Conservation (phyloP, 2,113 vertebrate species). For the Psettodes erumei region DNA sequence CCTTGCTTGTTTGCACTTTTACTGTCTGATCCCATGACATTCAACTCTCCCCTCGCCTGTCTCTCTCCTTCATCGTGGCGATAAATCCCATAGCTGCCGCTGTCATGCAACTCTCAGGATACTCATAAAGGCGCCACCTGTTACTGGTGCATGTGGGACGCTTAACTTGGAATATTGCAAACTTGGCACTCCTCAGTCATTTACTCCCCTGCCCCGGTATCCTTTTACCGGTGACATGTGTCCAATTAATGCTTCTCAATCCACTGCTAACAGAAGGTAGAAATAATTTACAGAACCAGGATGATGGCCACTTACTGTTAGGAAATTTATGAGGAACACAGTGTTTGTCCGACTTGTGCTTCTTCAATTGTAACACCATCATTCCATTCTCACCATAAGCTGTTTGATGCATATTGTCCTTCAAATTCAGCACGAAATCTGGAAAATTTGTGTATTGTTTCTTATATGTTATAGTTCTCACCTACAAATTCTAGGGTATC, state of each 20-base stretch:
- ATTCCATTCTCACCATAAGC: not conserved
- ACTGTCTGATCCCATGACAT: constrained; percentile 16
- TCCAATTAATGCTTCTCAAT: constrained; percentile 58
- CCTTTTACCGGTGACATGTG: constrained; percentile 57
- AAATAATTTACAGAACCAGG: constrained; percentile 28
- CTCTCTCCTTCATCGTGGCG: constrained; percentile 38
- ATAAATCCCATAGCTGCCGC: constrained; percentile 51
- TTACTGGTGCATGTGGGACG: constrained; percentile 65
- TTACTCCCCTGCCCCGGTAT: constrained; percentile 38
- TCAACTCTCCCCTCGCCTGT: constrained; percentile 28
- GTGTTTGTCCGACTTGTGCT: not conserved
- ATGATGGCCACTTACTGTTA: not conserved
- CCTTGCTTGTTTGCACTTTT: not conserved
- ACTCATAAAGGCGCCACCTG: constrained; percentile 74
- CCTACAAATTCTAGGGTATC: not conserved
- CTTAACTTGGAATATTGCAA: constrained; percentile 71
- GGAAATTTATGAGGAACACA: constrained; percentile 28
- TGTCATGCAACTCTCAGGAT: constrained; percentile 55
- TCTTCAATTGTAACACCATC: too few relatives aligned
- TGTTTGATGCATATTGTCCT: not conserved
- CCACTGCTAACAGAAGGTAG: constrained; percentile 33
- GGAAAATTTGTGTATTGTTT: not conserved
- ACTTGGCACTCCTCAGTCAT: constrained; percentile 59
- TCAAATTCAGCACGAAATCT: not conserved
- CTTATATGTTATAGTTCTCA: not conserved